Evolutionary conservation across 2,113 vertebrate species (phyloP), one percentile per base, ranked within the genome.

Genomic region (Epinephelus lanceolatus): DNA sequence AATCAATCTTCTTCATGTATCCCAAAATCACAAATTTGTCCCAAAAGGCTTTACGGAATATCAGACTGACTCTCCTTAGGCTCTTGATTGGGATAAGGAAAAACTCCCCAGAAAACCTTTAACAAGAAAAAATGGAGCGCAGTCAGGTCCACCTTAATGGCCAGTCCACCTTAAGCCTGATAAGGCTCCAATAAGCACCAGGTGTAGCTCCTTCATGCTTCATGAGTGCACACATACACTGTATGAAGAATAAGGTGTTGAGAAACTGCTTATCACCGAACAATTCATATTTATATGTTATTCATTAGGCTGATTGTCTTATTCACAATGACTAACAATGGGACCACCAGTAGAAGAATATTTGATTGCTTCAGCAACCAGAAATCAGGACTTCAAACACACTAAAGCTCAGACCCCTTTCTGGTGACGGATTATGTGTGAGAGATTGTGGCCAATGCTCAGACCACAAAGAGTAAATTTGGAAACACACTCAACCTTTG

Each of bases 401-500:
- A 51, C 14, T 18, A 51, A 18, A 15, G 14, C 15, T 15, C 14
- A 15, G 15, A 12, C 53, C 40, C 27, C 40, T 3, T 55, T 61
- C 33, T 33, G 56, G 57, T 12, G 21, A 57, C 18, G 37, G 55
- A 62, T 33, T 9, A 47, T 10, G 37, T 72, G 78, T 49, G 14
- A 72, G 78, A 74, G 40, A 11, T 27, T 73, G 75, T 45, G 55
- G 80, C 17, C 25, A 83, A 62, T 75, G 59, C 75, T 88, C 80
- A 79, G 11, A 66, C 79, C 81, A 42, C 65, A 53, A 67, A 25
- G 53, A 68, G 55, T 61, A 62, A 55, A 78, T 83, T 17, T 79
- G 77, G 74, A 80, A 76, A 82, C 10, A 56, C 55, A 73, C 78
- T 83, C 55, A 87, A 74, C 71, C 68, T 33, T 62, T 71, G 57